Base-by-base conservation (phyloP, 2,888 invertebrate species). In the Odontomyia ornata region DNA sequence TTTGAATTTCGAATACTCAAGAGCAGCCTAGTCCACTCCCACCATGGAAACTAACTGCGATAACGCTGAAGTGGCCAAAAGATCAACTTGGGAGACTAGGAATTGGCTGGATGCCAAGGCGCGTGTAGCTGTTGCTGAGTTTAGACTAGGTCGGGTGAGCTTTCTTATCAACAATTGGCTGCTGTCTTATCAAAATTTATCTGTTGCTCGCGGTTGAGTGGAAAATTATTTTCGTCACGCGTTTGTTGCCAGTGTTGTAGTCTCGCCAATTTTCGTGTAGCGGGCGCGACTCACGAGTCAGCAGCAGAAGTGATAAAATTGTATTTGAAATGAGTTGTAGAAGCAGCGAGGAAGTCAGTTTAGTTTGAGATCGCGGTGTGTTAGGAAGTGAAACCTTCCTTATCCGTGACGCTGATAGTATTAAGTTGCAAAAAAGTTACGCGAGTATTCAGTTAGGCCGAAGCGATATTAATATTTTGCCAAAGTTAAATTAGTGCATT, bases 361-460 rank as follows among this genome's bases (percentile, higher is more conserved):
- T 28, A 36, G 73, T 60, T 27, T 73, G 73, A 23, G 73, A 30
- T n/a, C 30, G 73, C 73, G 23, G 73, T 60, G 57, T 60, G 57
- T 23, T 57, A 43, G 60, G 73, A 36, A 21, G 73, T 27, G 18
- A 1, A 18, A 56, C 9, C 7, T 52, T 18, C 5, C 9, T 25
- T n/a, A 21, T 18, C 11, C 57, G 52, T 52, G 60, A 23, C 21
- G 21, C 60, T 60, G 15, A 60, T 60, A 60, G 25, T 25, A 25
- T 25, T 60, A 60, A 60, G 60, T 18, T 11, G 13, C 11, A 13
- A 25, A 25, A 23, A 21, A 60, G 9, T 23, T 25, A 25, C 3
- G 23, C 18, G 21, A 25, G 23, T 5, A 60, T 23, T 18, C 60
- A 60, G 60, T 23, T 25, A 23, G 25, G 23, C 15, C 2, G 23